Conservation (phyloP, 2,113 vertebrate genomes). For the Axis porcinus region DNA sequence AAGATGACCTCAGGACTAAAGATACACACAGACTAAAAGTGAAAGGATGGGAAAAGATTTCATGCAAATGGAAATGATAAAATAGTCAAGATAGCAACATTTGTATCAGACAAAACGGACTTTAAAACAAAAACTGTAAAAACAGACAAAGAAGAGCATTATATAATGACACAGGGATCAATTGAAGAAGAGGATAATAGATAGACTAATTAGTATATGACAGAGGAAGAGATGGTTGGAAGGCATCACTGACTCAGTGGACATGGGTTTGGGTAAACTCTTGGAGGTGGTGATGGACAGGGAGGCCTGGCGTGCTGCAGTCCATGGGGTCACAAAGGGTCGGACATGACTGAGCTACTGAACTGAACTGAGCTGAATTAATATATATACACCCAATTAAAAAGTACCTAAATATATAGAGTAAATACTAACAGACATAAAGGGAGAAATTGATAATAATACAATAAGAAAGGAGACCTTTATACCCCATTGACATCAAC, state of each 20-base stretch:
- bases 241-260: neutral
- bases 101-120: neutral
- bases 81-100: neutral
- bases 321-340: neutral
- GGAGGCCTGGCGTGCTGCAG: neutral
- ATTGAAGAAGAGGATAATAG: neutral
- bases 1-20: neutral
- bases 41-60: neutral
- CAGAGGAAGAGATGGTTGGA: neutral
- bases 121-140: neutral
- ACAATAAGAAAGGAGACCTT: neutral
- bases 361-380: neutral
- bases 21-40: neutral
- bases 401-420: neutral
- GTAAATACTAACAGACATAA: neutral
- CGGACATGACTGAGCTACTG: fast-evolving
- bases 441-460: neutral
- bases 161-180: neutral
- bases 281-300: fast-evolving
- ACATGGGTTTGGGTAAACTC: neutral
- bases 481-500: neutral
- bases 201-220: neutral
- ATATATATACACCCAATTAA: neutral
- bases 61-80: neutral
- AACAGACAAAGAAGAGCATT: neutral